Evolutionary conservation across 2,888 invertebrate genomes (phyloP).

Genomic region (Neria commutata): DNA sequence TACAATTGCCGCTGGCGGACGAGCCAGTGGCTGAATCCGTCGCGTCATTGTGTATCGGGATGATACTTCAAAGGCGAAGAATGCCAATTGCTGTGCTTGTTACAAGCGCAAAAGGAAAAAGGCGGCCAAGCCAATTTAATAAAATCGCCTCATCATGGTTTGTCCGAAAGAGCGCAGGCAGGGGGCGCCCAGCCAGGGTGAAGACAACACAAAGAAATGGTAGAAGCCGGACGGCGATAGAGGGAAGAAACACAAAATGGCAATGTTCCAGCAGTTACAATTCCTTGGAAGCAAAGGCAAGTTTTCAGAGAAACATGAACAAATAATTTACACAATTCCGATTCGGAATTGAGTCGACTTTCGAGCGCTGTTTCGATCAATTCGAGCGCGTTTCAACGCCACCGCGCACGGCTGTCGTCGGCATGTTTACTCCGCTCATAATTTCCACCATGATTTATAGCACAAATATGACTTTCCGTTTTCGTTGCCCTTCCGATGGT

Average conservation of each 20-base stretch:
- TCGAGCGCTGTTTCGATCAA: slow-evolving; percentile 8
- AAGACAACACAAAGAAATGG: slow-evolving; percentile 14
- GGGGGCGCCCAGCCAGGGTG: slow-evolving; percentile 43
- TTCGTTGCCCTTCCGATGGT: slow-evolving; percentile 24
- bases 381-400: slow-evolving; percentile 27
- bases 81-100: slow-evolving; percentile 52
- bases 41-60: slow-evolving; percentile 39
- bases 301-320: slow-evolving; percentile 14
- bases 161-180: slow-evolving; percentile 37
- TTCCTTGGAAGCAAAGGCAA: too few relatives aligned
- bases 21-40: slow-evolving; percentile 28
- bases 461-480: slow-evolving; percentile 54
- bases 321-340: slow-evolving; percentile 11
- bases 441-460: slow-evolving; percentile 54
- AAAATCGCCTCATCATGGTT: slow-evolving; percentile 45
- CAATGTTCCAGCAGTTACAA: too few relatives aligned
- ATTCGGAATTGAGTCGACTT: slow-evolving; percentile 30
- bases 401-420: slow-evolving; percentile 44
- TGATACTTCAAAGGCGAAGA: slow-evolving; percentile 32
- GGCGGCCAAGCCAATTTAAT: slow-evolving; percentile 56
- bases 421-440: slow-evolving; percentile 49
- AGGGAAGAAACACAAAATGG: too few relatives aligned
- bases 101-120: slow-evolving; percentile 33
- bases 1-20: slow-evolving; percentile 38
- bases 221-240: not conserved